Conservation (phyloP, 2,888 invertebrate species). For the Dysmachus trigonus region DNA sequence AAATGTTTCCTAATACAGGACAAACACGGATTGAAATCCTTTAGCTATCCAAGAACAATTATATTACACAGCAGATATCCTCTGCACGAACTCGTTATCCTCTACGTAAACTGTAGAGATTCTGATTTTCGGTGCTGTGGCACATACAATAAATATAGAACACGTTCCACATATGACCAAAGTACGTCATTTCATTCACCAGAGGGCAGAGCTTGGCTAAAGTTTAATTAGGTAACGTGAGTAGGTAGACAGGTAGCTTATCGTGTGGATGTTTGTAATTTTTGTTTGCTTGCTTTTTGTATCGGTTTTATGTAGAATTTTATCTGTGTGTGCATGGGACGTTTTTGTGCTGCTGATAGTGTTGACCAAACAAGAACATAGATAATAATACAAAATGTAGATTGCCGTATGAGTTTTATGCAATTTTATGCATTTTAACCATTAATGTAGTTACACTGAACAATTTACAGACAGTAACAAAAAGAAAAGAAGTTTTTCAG, state of each 20-base stretch:
- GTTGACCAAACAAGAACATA: neutral
- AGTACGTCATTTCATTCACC: neutral
- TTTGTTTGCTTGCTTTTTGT: constrained; percentile 38
- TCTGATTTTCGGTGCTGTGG: constrained; percentile 18
- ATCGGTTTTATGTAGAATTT: neutral
- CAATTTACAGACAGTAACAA: constrained; percentile 4
- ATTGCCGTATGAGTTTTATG: constrained; percentile 14
- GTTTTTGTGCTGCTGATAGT: neutral
- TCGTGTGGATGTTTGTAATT: neutral
- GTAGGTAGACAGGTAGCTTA: neutral
- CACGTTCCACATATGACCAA: neutral
- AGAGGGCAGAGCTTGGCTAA: constrained; percentile 11
- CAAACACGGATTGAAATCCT: neutral
- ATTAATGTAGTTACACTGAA: neutral
- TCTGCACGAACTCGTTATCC: neutral
- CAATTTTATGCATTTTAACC: neutral
- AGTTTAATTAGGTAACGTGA: constrained; percentile 32
- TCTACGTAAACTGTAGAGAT: neutral
- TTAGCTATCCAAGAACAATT: constrained; percentile 15
- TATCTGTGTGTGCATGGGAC: neutral
- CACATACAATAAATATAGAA: neutral
- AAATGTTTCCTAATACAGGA: constrained; percentile 3
- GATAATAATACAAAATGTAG: neutral
- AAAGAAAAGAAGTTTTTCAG: neutral
- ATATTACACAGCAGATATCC: neutral